Evolutionary conservation across 2,797 vertebrate genomes (phyloP), one percentile per base, ranked within the genome.

Genomic region (Darevskia nairensis): DNA sequence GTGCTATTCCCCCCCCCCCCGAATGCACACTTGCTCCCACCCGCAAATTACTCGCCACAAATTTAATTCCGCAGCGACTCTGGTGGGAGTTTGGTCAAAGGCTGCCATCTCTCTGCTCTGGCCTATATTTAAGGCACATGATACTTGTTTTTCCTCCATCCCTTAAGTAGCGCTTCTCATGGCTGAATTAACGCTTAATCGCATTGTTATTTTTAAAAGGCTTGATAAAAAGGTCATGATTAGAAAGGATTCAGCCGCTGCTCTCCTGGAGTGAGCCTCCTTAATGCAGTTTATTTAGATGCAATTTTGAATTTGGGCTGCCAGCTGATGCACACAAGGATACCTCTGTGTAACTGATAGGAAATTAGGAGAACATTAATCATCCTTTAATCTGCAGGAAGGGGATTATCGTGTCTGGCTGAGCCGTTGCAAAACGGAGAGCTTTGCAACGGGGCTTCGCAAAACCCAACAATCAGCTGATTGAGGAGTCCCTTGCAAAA

Each of bases 211-310:
- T 35, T 44, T 61, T 7, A 77, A 71, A 39, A 82, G 3, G 21
- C 68, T 92, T 71, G 86, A 86, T 82, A 86, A 90, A 17, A 44
- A 39, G 44, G 88, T 82, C 41, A 44, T 41, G 50, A 50, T 91
- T 92, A 72, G 13, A 91, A 91, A 91, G 44, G 80, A 87, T 91
- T 90, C 85, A 84, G 71, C 80, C 0, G 0, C 61, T 89, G 27
- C 46, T 87, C 61, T 92, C 80, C 61, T 92, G 64, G 82, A 94
- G 83, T 41, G 89, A 91, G 88, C 3, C 66, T 39, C 89, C 69
- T 87, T 59, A n/a, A 74, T 68, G 81, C 78, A 10, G 76, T 90
- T 93, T 95, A 59, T 90, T 95, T 93, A 91, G 90, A n/a, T 87
- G 69, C 83, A 91, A 92, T 89, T 77, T 85, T 76, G 91, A 92